phyloP scores from a whole-genome alignment of 2,113 vertebrate genomes.

The Glaucomys volans region DNA sequence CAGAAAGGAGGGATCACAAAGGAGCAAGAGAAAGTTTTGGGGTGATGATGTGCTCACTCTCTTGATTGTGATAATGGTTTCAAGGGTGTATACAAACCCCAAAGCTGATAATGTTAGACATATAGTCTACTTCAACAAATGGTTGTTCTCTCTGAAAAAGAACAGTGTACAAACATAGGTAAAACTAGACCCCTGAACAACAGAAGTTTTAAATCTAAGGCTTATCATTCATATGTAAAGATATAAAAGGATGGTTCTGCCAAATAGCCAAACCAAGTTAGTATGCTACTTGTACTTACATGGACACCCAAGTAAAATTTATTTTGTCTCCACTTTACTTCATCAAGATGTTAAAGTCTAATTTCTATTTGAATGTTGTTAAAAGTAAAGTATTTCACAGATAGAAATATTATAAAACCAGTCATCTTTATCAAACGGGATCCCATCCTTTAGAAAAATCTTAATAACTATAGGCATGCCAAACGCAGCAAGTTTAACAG shows the following conservation, averaged over 20 bases:
- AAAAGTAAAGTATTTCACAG: neutral
- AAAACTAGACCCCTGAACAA: neutral
- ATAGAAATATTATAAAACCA: neutral
- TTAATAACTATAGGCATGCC: neutral
- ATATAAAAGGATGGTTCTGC: neutral
- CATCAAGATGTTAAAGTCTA: constrained; percentile 20
- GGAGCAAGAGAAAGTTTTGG: neutral
- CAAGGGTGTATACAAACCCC: neutral
- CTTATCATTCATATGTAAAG: neutral
- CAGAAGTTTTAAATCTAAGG: neutral
- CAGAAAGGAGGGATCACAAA: neutral
- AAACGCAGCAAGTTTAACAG: neutral
- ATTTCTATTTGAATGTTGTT: neutral
- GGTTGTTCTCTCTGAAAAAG: neutral
- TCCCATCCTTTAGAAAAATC: neutral
- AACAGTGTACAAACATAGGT: neutral
- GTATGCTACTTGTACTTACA: neutral
- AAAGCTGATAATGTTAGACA: neutral
- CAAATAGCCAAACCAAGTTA: neutral
- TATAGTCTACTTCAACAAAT: neutral
- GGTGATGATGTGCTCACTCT: neutral
- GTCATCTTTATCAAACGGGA: neutral
- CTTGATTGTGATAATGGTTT: neutral
- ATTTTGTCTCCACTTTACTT: constrained; percentile 5
- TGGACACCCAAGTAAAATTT: neutral